phyloP scores from a whole-genome alignment of 23 tunicate genomes.

The Styela clava region DNA sequence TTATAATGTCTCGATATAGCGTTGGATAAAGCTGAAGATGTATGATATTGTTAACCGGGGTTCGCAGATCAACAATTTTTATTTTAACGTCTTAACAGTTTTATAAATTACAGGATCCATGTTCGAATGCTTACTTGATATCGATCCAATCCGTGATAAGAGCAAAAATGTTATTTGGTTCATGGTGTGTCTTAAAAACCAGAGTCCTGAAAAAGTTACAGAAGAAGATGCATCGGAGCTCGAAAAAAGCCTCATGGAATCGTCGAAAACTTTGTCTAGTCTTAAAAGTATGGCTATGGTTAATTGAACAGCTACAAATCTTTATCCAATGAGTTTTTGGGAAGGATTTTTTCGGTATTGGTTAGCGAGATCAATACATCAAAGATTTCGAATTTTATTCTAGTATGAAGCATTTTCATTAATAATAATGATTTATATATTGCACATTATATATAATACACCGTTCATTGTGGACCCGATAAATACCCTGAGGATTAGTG shows the following conservation, averaged over 20 bases:
- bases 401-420: too few species aligned
- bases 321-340: neutral
- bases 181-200: constrained; percentile 45
- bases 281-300: neutral
- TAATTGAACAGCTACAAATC: neutral
- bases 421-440: too few species aligned
- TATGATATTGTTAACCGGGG: neutral
- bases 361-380: too few species aligned
- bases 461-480: too few species aligned
- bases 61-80: too few species aligned
- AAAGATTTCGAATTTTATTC: too few species aligned
- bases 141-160: constrained; percentile 38
- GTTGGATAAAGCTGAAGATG: too few species aligned
- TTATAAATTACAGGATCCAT: constrained; percentile 28
- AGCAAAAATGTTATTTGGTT: constrained; percentile 9
- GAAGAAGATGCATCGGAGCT: neutral
- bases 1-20: too few species aligned
- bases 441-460: too few species aligned
- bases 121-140: constrained; percentile 50
- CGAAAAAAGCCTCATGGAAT: neutral
- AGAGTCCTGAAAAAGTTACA: neutral
- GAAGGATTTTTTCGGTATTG: too few species aligned
- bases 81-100: too few species aligned
- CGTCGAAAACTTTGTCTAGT: neutral
- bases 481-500: too few species aligned